phyloP scores from a whole-genome alignment of 2,113 vertebrate species.

The Xyrauchen texanus region DNA sequence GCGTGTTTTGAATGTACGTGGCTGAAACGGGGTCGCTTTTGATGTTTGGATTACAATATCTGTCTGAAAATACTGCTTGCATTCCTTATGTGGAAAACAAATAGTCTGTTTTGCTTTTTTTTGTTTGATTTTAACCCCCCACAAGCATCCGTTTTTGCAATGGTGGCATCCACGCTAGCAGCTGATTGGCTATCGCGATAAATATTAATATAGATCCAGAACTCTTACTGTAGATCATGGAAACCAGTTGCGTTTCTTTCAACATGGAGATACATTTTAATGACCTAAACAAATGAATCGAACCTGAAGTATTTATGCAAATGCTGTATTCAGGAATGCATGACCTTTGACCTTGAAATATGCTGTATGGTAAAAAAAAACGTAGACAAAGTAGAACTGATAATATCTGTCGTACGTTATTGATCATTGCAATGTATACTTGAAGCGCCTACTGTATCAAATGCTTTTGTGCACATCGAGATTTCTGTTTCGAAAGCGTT shows the following conservation, averaged over 20 bases:
- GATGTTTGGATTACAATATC: not conserved
- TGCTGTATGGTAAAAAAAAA: too few relatives aligned
- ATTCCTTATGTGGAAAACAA: not conserved
- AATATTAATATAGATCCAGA: not conserved
- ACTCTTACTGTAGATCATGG: not conserved
- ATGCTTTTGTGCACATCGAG: not conserved
- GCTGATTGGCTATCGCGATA: not conserved
- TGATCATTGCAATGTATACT: constrained; percentile 29
- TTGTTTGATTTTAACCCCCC: too few relatives aligned
- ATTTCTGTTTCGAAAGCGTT: too few relatives aligned
- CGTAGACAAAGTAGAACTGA: constrained; percentile 49
- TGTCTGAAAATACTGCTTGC: not conserved
- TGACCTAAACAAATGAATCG: not conserved
- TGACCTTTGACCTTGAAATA: constrained; percentile 41
- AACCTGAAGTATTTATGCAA: constrained; percentile 54
- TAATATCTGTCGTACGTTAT: constrained; percentile 42
- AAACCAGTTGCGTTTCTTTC: not conserved
- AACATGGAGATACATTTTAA: too few relatives aligned
- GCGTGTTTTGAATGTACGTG: not conserved
- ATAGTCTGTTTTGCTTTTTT: not conserved
- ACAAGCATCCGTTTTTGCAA: too few relatives aligned
- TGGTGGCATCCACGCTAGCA: not conserved
- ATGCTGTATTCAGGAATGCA: constrained; percentile 69
- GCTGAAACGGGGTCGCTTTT: not conserved
- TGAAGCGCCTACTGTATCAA: constrained; percentile 37